Evolutionary conservation across 2,888 invertebrate species (phyloP), one percentile per base, ranked within the genome.

Genomic region (Pammene fasciana): DNA sequence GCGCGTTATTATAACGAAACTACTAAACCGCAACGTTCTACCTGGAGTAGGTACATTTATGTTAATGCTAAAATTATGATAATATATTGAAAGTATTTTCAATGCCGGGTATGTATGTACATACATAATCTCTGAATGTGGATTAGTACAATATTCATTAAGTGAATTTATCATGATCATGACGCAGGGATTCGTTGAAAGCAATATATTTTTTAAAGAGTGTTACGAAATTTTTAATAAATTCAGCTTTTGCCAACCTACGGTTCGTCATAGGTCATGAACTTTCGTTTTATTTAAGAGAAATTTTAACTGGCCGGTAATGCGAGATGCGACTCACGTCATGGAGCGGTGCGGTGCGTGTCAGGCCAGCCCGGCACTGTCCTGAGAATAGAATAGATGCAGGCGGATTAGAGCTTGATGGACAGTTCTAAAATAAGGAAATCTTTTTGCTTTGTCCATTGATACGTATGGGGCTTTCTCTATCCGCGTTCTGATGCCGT

Each of bases 341-440:
- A 68, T 52, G 68, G 52, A 13, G 26, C 26, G 26, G 26, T 3
- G 26, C 45, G 52, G 46, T 54, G 67, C 67, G 64, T 59, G 64
- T 64, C 64, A 34, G 60, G 45, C 62, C 34, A n/a, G 46, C 67
- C 36, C 26, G 16, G 67, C 60, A 38, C 41, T 41, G 52, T 5
- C 41, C 41, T 62, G 50, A 67, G 59, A 60, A 36, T 60, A 67
- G 36, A 60, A 45, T 60, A 67, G 67, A 60, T 60, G 45, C 60
- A 45, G 60, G 43, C 52, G 46, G 60, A 61, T 54, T 62, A 34
- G 59, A 65, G 26, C 72, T 76, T 83, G 81, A 82, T 80, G 77
- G 82, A 82, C 80, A 76, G 79, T 78, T 81, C 77, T 79, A 78
- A 85, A 77, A 76, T 78, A 75, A 81, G 84, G 83, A 86, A 84